phyloP scores from a whole-genome alignment of 2,113 vertebrate species.

The Willisornis vidua region DNA sequence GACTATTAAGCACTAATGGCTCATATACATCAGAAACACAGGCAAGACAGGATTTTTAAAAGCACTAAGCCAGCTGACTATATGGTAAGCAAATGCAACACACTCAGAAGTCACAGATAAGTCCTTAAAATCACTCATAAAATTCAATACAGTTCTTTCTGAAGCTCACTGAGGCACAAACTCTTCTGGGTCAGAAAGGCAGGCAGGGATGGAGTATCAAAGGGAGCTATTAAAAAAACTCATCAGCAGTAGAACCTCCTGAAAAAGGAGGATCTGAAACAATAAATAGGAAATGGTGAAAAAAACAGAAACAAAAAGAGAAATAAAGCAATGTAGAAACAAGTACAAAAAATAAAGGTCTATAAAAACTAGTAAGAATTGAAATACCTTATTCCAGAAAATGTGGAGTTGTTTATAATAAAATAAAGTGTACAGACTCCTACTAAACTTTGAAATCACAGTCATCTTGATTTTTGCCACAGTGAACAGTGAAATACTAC shows the following conservation, averaged over 20 bases:
- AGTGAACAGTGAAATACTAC: background rate
- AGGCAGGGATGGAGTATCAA: background rate
- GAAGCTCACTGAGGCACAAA: background rate
- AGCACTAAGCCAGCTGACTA: background rate
- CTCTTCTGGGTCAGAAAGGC: background rate
- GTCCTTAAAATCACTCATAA: background rate
- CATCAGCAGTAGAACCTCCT: background rate
- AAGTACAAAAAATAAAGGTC: background rate
- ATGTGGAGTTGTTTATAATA: background rate
- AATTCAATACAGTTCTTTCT: background rate
- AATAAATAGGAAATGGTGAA: background rate
- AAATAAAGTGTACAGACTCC: background rate
- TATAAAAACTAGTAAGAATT: background rate
- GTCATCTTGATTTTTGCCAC: background rate
- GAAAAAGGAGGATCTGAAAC: background rate
- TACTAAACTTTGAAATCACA: background rate
- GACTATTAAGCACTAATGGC: background rate
- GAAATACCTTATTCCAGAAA: background rate
- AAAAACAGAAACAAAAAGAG: background rate
- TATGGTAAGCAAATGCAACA: background rate
- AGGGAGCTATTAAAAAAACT: background rate
- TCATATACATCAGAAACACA: background rate
- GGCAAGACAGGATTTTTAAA: background rate
- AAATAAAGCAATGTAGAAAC: background rate
- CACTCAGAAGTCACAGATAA: background rate